Evolutionary conservation across 2,113 vertebrate genomes (phyloP).

Genomic region (Collichthys lucidus): DNA sequence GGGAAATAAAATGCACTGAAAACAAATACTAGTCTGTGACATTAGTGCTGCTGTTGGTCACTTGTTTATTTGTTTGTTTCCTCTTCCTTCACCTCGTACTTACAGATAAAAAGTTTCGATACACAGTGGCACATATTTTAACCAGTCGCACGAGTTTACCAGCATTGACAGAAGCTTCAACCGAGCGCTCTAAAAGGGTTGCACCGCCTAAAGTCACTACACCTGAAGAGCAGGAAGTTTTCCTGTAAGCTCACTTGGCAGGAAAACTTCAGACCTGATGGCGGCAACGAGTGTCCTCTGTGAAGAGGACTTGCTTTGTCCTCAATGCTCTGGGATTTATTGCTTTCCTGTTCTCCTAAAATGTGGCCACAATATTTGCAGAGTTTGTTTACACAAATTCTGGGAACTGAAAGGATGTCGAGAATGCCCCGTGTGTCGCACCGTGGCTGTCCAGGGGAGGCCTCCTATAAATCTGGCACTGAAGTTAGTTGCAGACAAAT

Average conservation of each 20-base stretch:
- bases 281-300: neutral
- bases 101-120: neutral
- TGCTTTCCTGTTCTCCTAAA: constrained; percentile 63
- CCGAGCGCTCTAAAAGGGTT: neutral
- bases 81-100: too few species aligned
- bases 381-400: constrained; percentile 69
- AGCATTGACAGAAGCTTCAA: constrained; percentile 14
- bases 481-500: constrained; percentile 69
- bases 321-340: constrained; percentile 64
- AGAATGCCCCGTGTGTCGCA: constrained; percentile 74
- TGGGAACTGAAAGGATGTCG: constrained; percentile 72
- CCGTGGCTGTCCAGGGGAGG: constrained; percentile 39
- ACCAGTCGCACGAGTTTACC: constrained; percentile 69
- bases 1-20: constrained; percentile 66
- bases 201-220: neutral
- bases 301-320: constrained; percentile 68
- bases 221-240: neutral
- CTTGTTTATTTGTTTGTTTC: too few species aligned
- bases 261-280: constrained; percentile 27
- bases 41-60: neutral
- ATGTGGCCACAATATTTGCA: constrained; percentile 77
- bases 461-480: constrained; percentile 78
- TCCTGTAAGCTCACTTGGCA: neutral
- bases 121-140: neutral
- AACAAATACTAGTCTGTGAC: neutral